Base-by-base conservation (phyloP, 2,797 vertebrate species). In the Lycodopsis pacificus region DNA sequence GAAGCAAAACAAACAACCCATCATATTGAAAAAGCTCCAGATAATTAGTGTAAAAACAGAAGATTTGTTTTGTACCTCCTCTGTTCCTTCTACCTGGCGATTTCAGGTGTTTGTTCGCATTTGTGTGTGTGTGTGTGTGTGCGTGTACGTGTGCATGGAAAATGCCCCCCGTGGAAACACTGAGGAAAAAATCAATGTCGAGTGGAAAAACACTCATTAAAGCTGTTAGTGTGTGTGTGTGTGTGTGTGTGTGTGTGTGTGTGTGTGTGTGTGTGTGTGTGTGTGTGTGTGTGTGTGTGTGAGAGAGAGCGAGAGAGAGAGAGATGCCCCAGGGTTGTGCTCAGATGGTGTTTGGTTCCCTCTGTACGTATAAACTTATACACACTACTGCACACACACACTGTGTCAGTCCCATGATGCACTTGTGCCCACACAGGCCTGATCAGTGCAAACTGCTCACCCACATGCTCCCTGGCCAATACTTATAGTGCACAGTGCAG, bases 161-260 rank as follows among this genome's bases (percentile, higher is more conserved):
- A 87, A 78, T 73, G 67, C 44, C 48, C 25, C 63, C 4, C 49
- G 66, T 84, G 88, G 83, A 90, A 86, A 84, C 71, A 70, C 27
- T 34, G 10, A 65, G 9, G 17, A 54, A 54, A 22, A 75, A 66
- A 56, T 30, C 27, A 15, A 51, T 17, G 64, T 30, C 17, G 51
- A 88, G 82, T 88, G 86, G 90, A 91, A 89, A 90, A 65, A 80
- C 73, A 64, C 81, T 91, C 84, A 91, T 90, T 91, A 93, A 88
- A 81, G 54, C 13, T 65, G 49, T 34, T 34, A 42, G 30, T 51
- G 48, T 58, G 48, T 65, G 36, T 44, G 42, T 44, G 25, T 25
- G 25, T 25, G 25, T 25, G 25, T 25, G 25, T 25, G 25, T 25
- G 25, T 25, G 25, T 25, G 2, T 1, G 25, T 25, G 25, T 25